A percentile compares a stretch with the other conserved stretches of the same genome.
phyloP scores from a whole-genome alignment of 2,113 vertebrate genomes.

The Marmota monax region DNA sequence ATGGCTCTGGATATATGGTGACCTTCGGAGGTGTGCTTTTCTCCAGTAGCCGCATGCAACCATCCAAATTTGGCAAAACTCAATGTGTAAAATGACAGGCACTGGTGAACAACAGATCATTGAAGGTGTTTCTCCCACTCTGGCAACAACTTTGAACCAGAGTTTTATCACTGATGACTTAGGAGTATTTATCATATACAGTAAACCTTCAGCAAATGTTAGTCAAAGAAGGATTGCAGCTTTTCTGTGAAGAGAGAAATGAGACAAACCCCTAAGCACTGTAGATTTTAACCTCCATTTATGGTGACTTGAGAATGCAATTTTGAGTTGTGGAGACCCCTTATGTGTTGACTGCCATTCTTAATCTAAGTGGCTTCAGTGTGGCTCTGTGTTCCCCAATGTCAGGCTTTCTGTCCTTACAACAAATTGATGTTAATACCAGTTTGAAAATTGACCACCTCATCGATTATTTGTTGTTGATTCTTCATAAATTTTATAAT shows the following conservation, averaged over 20 bases:
- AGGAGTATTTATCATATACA: background rate
- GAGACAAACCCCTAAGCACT: conserved; percentile 88
- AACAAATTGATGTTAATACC: background rate
- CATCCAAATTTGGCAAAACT: background rate
- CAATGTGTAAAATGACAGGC: background rate
- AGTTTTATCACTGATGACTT: background rate
- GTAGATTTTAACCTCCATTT: conserved; percentile 86
- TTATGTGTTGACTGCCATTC: background rate
- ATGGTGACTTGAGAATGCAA: conserved; percentile 87
- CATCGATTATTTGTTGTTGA: background rate
- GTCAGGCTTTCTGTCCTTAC: background rate
- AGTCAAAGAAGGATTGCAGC: conserved; percentile 82
- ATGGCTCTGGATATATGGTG: conserved; percentile 88
- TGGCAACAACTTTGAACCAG: background rate
- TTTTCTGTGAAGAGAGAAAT: conserved; percentile 86
- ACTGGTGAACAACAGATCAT: background rate
- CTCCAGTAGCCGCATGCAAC: conserved; percentile 87
- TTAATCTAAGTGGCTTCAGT: background rate
- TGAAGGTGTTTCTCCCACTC: background rate
- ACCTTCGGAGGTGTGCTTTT: conserved; percentile 84
- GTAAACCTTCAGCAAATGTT: conserved; percentile 76
- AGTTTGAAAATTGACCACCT: background rate
- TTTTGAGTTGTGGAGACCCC: conserved; percentile 71
- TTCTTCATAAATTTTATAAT: background rate
- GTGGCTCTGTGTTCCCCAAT: background rate